Percentiles rank a stretch among this genome's conserved stretches.
These are phyloP conservation scores for Mesembrinibis cayennensis DNA, from an alignment of 2,113 vertebrate species.

Conservation along the genomic window DNA sequence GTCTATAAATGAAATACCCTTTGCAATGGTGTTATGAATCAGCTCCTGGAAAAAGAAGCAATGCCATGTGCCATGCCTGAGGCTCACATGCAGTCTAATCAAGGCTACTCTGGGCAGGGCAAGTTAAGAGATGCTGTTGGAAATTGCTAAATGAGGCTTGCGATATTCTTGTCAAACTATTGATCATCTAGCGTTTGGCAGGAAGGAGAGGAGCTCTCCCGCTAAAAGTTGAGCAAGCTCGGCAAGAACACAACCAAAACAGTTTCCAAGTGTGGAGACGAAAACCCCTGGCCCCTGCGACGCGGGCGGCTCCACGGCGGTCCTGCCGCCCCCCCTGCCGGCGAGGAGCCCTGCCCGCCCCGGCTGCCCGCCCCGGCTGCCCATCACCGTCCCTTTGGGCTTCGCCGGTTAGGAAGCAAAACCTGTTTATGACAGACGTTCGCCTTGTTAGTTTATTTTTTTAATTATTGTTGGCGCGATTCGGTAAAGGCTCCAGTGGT, in stretches of 20 bases:
- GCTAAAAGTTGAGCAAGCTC: neutral
- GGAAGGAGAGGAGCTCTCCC: neutral
- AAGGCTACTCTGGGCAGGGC: no score
- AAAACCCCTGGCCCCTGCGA: no score
- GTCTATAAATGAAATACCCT: neutral
- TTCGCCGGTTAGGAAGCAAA: neutral
- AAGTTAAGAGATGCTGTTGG: accelerated
- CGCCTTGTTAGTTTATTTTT: neutral
- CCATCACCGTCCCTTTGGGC: neutral
- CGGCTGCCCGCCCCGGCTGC: no score
- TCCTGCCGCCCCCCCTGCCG: no score
- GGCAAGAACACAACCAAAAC: neutral
- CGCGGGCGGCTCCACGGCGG: no score
- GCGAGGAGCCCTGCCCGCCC: no score
- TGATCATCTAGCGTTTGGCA: neutral
- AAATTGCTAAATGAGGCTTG: neutral
- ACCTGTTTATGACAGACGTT: neutral
- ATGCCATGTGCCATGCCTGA: neutral
- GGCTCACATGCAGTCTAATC: neutral
- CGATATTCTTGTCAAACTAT: neutral
- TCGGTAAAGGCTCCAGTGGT: conserved; percentile 33
- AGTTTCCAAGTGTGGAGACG: neutral
- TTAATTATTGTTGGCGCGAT: conserved; percentile 15
- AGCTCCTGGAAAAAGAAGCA: neutral
- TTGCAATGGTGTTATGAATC: accelerated